Conservation (phyloP, 2,797 vertebrate species). For the Takifugu rubripes region DNA sequence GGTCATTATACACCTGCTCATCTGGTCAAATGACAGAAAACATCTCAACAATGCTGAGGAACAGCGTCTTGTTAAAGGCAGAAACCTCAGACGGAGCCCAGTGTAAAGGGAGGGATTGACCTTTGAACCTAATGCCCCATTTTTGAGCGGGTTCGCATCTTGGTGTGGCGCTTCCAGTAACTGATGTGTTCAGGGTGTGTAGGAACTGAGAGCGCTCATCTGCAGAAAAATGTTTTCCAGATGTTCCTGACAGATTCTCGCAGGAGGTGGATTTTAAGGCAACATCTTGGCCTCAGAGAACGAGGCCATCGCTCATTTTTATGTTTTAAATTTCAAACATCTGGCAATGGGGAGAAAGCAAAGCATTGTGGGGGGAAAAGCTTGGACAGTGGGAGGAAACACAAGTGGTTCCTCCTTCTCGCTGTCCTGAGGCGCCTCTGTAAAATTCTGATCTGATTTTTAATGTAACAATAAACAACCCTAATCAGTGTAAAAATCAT, state of each 20-base stretch:
- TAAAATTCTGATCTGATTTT: background rate
- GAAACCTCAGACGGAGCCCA: no score
- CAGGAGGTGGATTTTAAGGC: constrained; percentile 74
- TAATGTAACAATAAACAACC: background rate
- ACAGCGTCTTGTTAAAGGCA: no score
- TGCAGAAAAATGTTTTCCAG: constrained; percentile 70
- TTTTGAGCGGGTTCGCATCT: no score
- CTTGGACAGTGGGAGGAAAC: constrained; percentile 18
- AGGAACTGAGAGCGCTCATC: no score
- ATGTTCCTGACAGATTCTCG: constrained; percentile 73
- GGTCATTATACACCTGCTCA: no score
- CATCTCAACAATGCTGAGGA: no score
- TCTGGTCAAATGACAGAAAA: no score
- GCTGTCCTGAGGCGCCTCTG: background rate
- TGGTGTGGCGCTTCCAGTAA: no score
- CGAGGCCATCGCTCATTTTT: constrained; percentile 69
- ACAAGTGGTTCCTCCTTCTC: background rate
- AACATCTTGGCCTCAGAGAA: constrained; percentile 61
- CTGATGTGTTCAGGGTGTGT: no score
- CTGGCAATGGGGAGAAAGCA: constrained; percentile 53
- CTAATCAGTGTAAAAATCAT: background rate
- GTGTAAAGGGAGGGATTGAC: no score
- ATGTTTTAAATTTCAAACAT: constrained; percentile 62
- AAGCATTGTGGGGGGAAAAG: constrained; percentile 52
- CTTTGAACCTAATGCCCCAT: no score